Evolutionary conservation across 23 tunicate genomes (phyloP), one percentile per base, ranked within the genome.

Genomic region (Aplidium turbinatum): DNA sequence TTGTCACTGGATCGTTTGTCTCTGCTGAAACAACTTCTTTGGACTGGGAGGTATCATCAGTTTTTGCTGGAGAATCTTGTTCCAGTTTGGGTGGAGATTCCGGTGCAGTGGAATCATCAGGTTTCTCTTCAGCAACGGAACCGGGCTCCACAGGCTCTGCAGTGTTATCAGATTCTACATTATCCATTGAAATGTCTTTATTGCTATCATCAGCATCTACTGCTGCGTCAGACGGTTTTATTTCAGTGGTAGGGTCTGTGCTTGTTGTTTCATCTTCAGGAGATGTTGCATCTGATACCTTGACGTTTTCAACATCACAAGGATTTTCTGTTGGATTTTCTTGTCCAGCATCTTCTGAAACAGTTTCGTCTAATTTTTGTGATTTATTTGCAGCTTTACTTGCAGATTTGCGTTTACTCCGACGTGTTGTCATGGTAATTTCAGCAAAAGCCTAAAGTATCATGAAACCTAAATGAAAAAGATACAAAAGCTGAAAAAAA

Each of bases 381-480:
- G 20, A 30, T 21, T 65, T 65, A 36, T 65, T 65, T 27, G 68
- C 6, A 60, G 68, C 36, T 26, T 38, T 65, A 35, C 7, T 70
- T 31, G 58, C 76, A 70, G 35, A 3, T 47, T 70, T 70, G 24
- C 76, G 19, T 48, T 70, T 70, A 22, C 76, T 70, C 11, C 76
- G 57, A 46, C 76, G 33, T 11, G 76, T 47, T 58, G 47, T 70
- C 3, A 25, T 61, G 62, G 16, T 42, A 42, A 16, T 42, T 42
- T n/a, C n/a, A n/a, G n/a, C n/a, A n/a, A n/a, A n/a, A n/a, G n/a
- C n/a, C n/a, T n/a, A n/a, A n/a, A n/a, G n/a, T n/a, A n/a, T n/a
- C n/a, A n/a, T n/a, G n/a, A n/a, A n/a, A n/a, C n/a, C n/a, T n/a
- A n/a, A n/a, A n/a, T n/a, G n/a, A n/a, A n/a, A n/a, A n/a, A n/a